Conservation (phyloP, 2,797 vertebrate species). For the Phoeniculus purpureus region DNA sequence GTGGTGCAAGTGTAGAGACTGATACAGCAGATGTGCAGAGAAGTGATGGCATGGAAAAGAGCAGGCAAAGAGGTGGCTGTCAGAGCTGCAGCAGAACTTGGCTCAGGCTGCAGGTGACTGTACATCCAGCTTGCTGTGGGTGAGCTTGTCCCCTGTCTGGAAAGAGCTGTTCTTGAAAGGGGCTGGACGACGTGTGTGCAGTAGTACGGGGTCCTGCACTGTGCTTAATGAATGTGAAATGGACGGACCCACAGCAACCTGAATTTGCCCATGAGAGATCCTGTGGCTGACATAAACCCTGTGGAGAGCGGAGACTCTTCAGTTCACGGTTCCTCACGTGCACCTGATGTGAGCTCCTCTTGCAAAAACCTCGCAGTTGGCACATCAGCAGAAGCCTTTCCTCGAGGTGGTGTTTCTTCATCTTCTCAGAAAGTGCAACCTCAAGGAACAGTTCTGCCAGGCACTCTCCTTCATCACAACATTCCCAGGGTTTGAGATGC, state of each 20-base stretch:
- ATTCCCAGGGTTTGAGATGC: slow-evolving; percentile 13
- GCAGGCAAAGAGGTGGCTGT: background rate
- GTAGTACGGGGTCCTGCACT: background rate
- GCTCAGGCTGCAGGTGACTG: background rate
- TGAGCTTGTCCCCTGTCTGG: background rate
- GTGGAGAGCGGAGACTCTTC: background rate
- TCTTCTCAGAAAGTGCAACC: slow-evolving; percentile 3
- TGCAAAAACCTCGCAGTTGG: background rate
- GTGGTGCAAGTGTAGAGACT: background rate
- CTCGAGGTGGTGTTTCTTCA: slow-evolving; percentile 42
- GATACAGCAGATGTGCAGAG: background rate
- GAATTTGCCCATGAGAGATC: background rate
- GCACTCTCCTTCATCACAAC: slow-evolving; percentile 4
- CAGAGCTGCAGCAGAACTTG: background rate
- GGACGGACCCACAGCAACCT: background rate
- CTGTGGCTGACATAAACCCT: background rate
- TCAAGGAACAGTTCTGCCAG: background rate
- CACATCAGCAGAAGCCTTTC: background rate
- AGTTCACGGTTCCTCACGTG: background rate
- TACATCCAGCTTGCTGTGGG: background rate
- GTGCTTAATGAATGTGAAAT: background rate
- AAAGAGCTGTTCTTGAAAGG: background rate
- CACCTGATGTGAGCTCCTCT: background rate
- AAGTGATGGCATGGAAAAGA: background rate
- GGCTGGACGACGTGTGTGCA: background rate